phyloP scores from a whole-genome alignment of 2,797 vertebrate genomes.

The Periparus ater region DNA sequence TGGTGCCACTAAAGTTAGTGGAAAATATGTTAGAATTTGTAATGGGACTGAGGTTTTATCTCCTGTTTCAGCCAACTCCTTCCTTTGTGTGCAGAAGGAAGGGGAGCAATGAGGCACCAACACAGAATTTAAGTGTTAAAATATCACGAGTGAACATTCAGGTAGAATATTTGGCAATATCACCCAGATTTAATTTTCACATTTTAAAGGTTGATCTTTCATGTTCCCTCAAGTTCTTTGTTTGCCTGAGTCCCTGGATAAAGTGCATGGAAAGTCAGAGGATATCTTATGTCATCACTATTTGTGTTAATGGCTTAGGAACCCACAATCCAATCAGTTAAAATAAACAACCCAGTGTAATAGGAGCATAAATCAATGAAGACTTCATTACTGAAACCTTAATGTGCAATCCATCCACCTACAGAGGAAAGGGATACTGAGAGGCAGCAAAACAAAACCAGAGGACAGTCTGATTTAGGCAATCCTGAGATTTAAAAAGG shows the following conservation, averaged over 20 bases:
- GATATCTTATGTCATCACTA: constrained; percentile 65
- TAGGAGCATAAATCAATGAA: constrained; percentile 70
- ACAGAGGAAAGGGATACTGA: constrained; percentile 59
- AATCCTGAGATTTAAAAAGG: constrained; percentile 39
- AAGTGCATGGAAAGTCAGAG: constrained; percentile 23
- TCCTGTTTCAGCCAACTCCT: neutral
- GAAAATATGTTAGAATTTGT: neutral
- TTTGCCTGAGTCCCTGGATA: constrained; percentile 15
- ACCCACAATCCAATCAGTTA: constrained; percentile 69
- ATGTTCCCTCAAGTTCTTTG: constrained; percentile 30
- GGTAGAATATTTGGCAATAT: constrained; percentile 22
- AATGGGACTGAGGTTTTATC: neutral
- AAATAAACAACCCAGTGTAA: constrained; percentile 69
- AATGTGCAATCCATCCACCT: constrained; percentile 65
- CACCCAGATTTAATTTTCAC: constrained; percentile 13
- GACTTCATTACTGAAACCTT: constrained; percentile 70
- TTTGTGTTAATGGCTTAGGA: constrained; percentile 70
- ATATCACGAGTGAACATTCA: neutral
- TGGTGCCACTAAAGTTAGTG: neutral
- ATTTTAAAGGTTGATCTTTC: constrained; percentile 28
- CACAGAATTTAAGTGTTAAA: neutral
- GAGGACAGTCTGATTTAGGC: constrained; percentile 35
- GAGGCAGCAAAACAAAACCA: constrained; percentile 52
- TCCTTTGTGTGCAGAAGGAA: neutral
- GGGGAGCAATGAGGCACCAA: neutral